Conservation (phyloP, 2,888 invertebrate genomes). For the Pterobdella sp. region DNA sequence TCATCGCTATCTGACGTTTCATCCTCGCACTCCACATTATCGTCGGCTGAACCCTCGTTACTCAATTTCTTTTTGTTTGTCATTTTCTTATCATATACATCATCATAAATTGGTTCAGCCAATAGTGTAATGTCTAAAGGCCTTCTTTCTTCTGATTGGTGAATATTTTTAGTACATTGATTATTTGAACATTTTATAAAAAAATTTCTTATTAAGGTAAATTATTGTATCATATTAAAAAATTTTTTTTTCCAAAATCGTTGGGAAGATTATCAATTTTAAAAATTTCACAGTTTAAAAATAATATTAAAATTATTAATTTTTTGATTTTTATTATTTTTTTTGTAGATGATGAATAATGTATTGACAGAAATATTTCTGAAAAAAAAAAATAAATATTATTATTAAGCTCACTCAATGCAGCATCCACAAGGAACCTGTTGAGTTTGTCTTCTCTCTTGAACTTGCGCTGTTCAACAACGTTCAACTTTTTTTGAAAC, state of each 20-base stretch:
- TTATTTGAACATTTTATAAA: too few relatives aligned
- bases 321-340: too few relatives aligned
- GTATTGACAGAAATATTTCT: too few relatives aligned
- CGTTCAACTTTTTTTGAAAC: not conserved
- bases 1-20: not conserved
- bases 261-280: too few relatives aligned
- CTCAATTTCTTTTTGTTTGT: not conserved
- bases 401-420: slow-evolving; percentile 50
- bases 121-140: slow-evolving; percentile 21
- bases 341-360: too few relatives aligned
- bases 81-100: slow-evolving; percentile 1
- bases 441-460: slow-evolving; percentile 71
- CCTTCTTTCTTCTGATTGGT: slow-evolving; percentile 22
- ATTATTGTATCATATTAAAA: too few relatives aligned
- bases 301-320: too few relatives aligned
- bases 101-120: slow-evolving; percentile 18
- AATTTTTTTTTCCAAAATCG: too few relatives aligned
- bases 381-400: too few relatives aligned
- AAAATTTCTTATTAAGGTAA: too few relatives aligned
- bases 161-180: too few relatives aligned
- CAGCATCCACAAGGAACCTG: slow-evolving; percentile 52
- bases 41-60: slow-evolving; percentile 1
- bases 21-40: not conserved
- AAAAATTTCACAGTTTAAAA: too few relatives aligned
- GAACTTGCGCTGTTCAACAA: slow-evolving; percentile 62